phyloP scores from a whole-genome alignment of 2,797 vertebrate genomes.

The Phalanger gymnotis region DNA sequence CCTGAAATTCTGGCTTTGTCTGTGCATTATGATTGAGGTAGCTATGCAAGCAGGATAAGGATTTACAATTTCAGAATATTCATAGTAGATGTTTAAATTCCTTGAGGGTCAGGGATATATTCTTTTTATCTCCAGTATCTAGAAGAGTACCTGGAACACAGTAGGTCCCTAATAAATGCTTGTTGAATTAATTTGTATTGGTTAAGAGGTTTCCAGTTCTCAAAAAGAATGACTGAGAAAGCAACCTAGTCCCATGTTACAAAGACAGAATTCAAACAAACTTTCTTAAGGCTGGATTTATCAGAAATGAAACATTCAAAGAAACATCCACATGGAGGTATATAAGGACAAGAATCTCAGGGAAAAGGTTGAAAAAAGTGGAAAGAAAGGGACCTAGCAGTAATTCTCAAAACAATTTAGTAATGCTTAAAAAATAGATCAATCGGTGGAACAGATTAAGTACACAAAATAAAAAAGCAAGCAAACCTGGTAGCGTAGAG shows the following conservation, averaged over 20 bases:
- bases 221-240: constrained; percentile 57
- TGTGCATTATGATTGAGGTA: not conserved
- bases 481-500: not conserved
- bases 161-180: not conserved
- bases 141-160: not conserved
- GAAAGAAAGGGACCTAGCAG: too few relatives aligned
- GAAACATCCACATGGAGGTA: constrained; percentile 30
- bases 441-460: not conserved
- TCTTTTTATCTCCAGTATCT: not conserved
- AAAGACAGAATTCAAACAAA: constrained; percentile 77
- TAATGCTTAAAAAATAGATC: not conserved
- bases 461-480: not conserved
- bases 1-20: not conserved
- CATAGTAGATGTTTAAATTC: not conserved
- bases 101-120: not conserved
- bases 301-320: constrained; percentile 71
- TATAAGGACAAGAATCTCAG: not conserved
- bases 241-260: constrained; percentile 55
- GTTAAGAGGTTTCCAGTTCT: constrained; percentile 52
- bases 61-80: not conserved
- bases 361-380: not conserved
- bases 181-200: not conserved
- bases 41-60: not conserved
- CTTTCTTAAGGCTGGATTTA: constrained; percentile 55
- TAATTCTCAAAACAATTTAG: not conserved